Percentiles rank a stretch among this genome's conserved stretches.
Evolutionary conservation across 2,113 vertebrate genomes (phyloP).

Genomic region (Brachyhypopomus gauderio): DNA sequence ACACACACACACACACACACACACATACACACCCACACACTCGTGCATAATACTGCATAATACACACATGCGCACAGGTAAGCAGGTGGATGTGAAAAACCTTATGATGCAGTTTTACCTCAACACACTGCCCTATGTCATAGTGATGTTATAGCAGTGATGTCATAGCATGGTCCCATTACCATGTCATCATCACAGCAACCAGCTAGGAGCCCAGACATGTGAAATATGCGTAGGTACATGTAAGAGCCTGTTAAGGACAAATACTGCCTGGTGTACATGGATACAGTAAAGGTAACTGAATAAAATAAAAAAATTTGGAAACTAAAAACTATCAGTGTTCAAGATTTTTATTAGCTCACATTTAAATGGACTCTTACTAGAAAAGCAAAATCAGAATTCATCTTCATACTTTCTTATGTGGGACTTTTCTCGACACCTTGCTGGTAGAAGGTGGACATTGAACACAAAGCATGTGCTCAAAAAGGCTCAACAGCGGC

Average conservation of each 20-base stretch:
- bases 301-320: neutral
- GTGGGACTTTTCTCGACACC: constrained; percentile 10
- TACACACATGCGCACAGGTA: no score
- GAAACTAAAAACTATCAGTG: no score
- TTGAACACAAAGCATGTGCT: no score
- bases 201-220: neutral
- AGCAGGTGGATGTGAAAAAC: constrained; percentile 24
- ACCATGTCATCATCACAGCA: neutral
- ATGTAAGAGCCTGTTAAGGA: constrained; percentile 1
- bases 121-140: neutral
- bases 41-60: no score
- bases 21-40: neutral
- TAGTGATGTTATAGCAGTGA: constrained; percentile 14
- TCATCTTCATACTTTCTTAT: neutral
- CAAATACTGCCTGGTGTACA: neutral
- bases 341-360: neutral
- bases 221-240: neutral
- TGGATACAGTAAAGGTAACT: neutral
- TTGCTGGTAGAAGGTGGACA: neutral
- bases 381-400: neutral
- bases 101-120: neutral
- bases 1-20: neutral
- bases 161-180: neutral
- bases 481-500: no score
- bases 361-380: neutral